Evolutionary conservation across 2,797 vertebrate species (phyloP).

Genomic region (Gallirallus australis): DNA sequence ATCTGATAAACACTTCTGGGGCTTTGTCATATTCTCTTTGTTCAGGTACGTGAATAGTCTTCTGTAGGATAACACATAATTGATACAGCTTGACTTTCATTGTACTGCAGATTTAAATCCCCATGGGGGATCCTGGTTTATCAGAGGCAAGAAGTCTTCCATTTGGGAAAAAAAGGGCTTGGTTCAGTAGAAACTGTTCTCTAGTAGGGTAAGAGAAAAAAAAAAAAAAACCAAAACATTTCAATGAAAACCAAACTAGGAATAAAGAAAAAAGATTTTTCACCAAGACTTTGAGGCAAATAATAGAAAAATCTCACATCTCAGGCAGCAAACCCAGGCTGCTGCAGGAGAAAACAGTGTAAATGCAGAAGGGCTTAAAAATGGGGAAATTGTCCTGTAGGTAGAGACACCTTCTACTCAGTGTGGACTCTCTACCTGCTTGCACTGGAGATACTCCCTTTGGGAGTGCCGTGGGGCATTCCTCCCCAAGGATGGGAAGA

Average conservation of each 20-base stretch:
- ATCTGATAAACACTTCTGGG: conserved; percentile 34
- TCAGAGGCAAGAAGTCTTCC: background rate
- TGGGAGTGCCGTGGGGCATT: background rate
- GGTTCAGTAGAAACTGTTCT: background rate
- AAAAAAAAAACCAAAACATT: background rate
- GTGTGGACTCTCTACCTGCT: background rate
- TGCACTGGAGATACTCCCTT: background rate
- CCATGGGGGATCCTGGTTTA: background rate
- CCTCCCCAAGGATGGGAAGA: background rate
- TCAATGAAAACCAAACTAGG: background rate
- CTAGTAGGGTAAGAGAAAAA: background rate
- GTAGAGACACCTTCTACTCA: background rate
- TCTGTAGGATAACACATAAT: conserved; percentile 1
- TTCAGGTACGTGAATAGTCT: background rate
- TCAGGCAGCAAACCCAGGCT: background rate
- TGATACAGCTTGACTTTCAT: conserved; percentile 22
- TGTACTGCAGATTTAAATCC: conserved; percentile 18
- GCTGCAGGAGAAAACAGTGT: background rate
- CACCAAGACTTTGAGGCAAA: background rate
- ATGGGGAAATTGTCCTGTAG: background rate
- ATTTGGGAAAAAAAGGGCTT: background rate
- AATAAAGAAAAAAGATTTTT: background rate
- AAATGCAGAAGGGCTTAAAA: background rate
- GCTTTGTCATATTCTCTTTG: conserved; percentile 56
- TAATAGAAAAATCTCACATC: background rate